Evolutionary conservation across 2,797 vertebrate species (phyloP).

Genomic region (Spinus olivaceus): DNA sequence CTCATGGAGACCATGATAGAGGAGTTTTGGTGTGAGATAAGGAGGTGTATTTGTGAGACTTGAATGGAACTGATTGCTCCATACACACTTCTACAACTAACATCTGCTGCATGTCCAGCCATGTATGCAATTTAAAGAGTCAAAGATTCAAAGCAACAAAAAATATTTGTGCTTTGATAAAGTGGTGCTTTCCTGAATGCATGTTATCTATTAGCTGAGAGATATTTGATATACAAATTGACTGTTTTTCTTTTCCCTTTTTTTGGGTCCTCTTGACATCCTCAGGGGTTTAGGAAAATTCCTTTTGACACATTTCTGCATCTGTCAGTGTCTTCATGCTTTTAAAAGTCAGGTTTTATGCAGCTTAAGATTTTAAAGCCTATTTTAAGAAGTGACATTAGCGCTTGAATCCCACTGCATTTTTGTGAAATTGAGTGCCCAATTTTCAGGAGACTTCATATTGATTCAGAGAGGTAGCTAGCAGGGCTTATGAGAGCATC

Average conservation of each 20-base stretch:
- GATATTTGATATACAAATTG: not conserved
- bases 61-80: not conserved
- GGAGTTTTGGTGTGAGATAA: not conserved
- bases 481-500: not conserved
- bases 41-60: not conserved
- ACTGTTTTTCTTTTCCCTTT: not conserved
- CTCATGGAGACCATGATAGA: not conserved
- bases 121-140: not conserved
- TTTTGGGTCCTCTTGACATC: not conserved
- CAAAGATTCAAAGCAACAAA: not conserved
- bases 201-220: not conserved
- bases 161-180: not conserved
- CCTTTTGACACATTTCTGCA: not conserved
- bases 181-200: not conserved
- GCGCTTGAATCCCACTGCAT: not conserved
- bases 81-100: not conserved
- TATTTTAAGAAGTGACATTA: constrained; percentile 9
- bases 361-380: not conserved
- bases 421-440: not conserved
- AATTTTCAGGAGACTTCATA: not conserved
- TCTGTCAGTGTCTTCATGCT: not conserved
- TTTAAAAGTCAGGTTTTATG: not conserved
- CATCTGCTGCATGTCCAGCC: not conserved
- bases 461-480: not conserved
- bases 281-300: not conserved